A percentile compares a stretch with the other conserved stretches of the same genome.
phyloP scores from a whole-genome alignment of 2,113 vertebrate species.

The Colinus virginianus region DNA sequence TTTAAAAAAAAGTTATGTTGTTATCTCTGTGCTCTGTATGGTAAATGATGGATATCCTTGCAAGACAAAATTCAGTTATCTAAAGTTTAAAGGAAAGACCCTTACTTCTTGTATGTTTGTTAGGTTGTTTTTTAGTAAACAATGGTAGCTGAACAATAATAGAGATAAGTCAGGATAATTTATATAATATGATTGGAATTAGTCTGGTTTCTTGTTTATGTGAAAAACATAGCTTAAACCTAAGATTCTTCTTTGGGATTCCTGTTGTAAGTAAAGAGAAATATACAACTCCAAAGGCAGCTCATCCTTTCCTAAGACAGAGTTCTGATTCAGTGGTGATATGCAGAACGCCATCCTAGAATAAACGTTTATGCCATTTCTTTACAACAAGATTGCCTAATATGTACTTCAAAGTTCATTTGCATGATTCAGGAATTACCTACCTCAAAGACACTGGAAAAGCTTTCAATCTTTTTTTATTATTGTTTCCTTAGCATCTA shows the following conservation, averaged over 20 bases:
- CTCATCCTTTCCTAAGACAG: background rate
- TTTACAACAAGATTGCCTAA: background rate
- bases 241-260: background rate
- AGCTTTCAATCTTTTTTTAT: background rate
- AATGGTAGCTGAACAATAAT: background rate
- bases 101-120: background rate
- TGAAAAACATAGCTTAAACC: background rate
- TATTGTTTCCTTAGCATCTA: background rate
- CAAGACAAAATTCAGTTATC: background rate
- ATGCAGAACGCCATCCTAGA: background rate
- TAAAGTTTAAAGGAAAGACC: background rate
- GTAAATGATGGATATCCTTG: background rate
- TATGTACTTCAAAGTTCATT: background rate
- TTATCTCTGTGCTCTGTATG: background rate
- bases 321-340: background rate
- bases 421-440: background rate
- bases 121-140: background rate
- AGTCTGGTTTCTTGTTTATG: background rate
- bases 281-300: background rate
- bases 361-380: background rate
- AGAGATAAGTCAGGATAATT: background rate
- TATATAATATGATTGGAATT: background rate
- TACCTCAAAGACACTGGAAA: background rate
- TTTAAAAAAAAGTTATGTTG: background rate
- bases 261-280: background rate